Percentiles rank a stretch among this genome's conserved stretches.
phyloP scores from a whole-genome alignment of 64 coral and sea anemone genomes.

The Astreopora myriophthalma region DNA sequence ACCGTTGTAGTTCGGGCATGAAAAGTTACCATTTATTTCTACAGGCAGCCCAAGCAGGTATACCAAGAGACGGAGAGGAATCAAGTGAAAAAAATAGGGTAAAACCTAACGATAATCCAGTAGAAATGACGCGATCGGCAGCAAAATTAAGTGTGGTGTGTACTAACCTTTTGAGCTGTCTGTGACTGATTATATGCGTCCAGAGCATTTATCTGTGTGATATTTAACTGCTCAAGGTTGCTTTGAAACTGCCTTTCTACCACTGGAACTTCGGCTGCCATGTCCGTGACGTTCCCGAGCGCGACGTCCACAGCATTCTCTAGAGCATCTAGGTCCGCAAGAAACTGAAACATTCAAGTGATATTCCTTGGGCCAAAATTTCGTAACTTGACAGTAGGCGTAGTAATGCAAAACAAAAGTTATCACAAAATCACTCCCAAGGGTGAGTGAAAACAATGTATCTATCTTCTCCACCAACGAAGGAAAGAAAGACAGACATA shows the following conservation, averaged over 20 bases:
- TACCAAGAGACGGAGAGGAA: too few relatives aligned
- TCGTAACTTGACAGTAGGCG: not conserved
- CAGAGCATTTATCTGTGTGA: conserved; percentile 18
- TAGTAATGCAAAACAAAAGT: not conserved
- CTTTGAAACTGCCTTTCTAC: conserved; percentile 61
- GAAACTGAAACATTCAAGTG: conserved; percentile 31
- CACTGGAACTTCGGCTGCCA: conserved; percentile 51
- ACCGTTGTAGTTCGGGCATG: too few relatives aligned
- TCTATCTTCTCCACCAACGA: too few relatives aligned
- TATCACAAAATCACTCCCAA: not conserved
- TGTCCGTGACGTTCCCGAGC: conserved; percentile 26
- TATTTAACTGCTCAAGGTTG: conserved; percentile 58
- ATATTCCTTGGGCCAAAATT: not conserved
- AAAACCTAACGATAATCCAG: not conserved
- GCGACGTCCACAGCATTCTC: conserved; percentile 71
- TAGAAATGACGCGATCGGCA: not conserved
- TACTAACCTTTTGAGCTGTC: conserved; percentile 70
- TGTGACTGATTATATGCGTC: conserved; percentile 70
- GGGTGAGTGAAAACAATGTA: too few relatives aligned
- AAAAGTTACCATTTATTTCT: too few relatives aligned
- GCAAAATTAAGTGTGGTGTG: not conserved
- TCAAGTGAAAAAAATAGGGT: not conserved
- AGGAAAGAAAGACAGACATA: too few relatives aligned
- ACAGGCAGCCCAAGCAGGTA: too few relatives aligned
- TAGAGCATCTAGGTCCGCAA: conserved; percentile 51